Base-by-base conservation (phyloP, 2,888 invertebrate species). In the Plagodis pulveraria region DNA sequence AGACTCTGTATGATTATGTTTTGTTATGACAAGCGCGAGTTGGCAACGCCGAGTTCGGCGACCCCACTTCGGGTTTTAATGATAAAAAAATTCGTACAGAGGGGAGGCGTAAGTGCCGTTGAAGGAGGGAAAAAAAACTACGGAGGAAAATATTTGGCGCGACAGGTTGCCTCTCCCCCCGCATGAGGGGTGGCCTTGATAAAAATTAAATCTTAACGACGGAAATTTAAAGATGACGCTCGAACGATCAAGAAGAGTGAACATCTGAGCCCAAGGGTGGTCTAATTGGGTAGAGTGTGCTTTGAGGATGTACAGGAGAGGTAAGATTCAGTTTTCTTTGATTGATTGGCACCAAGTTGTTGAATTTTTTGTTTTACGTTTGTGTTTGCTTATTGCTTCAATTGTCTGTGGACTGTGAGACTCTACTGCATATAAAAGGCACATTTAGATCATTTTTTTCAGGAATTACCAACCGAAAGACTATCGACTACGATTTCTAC, bases 161-260 rank as follows among this genome's bases (percentile, higher is more conserved):
- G 92, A 92, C 92, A 92, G 92, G 92, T 92, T 89, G 86, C 84
- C 84, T 49, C 48, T 40, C 77, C 80, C 69, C 74, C 72, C 71
- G 46, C 33, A n/a, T 35, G 69, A 62, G 70, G 76, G 76, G 81
- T 79, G 80, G 76, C 81, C 84, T 86, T 89, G 89, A 87, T 92
- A 91, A 90, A 92, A 92, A 92, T 92, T 92, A 92, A 92, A 92
- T 92, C 92, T 92, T 92, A 92, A 91, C 92, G 89, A 89, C 91
- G 92, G 91, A 92, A 92, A 92, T 92, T 92, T 92, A 91, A 91
- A 92, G 92, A 92, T 89, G 92, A 91, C 89, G 92, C 92, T 91
- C 85, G 76, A 91, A 78, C 89, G 92, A 92, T 92, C 92, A 92
- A 92, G 92, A 89, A 89, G 89, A 91, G 90, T 87, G 89, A 85